Evolutionary conservation across 2,888 invertebrate genomes (phyloP).

Genomic region (Lepidochrysops patricia): DNA sequence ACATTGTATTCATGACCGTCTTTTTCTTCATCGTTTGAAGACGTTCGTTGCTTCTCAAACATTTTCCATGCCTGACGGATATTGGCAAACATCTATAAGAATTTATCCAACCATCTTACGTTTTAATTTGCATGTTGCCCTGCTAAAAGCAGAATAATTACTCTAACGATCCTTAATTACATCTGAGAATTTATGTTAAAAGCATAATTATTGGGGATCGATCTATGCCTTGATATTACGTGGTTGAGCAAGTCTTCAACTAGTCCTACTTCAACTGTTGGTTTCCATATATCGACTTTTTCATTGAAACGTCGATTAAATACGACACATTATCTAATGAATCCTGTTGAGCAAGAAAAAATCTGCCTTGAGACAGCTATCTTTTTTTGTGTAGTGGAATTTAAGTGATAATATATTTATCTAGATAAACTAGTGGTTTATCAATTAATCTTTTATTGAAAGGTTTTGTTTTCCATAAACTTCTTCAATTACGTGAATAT

Average conservation of each 20-base stretch:
- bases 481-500: too few species aligned
- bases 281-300: constrained; percentile 11
- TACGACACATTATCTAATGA: constrained; percentile 2
- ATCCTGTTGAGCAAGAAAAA: constrained; percentile 1
- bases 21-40: background rate
- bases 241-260: constrained; percentile 9
- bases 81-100: background rate
- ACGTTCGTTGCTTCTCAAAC: background rate
- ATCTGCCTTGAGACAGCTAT: background rate
- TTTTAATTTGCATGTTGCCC: constrained; percentile 39
- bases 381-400: background rate
- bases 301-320: constrained; percentile 9
- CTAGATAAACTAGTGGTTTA: too few species aligned
- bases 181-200: background rate
- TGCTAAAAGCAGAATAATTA: constrained; percentile 67
- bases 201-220: constrained; percentile 4
- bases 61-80: background rate
- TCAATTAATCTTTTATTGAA: too few species aligned
- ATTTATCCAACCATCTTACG: background rate
- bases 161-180: background rate
- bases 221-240: constrained; percentile 4
- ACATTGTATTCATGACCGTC: too few species aligned
- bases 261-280: background rate
- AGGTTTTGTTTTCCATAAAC: too few species aligned
- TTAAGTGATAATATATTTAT: too few species aligned